phyloP scores from a whole-genome alignment of 2,113 vertebrate genomes.

The Nyctibius bracteatus region DNA sequence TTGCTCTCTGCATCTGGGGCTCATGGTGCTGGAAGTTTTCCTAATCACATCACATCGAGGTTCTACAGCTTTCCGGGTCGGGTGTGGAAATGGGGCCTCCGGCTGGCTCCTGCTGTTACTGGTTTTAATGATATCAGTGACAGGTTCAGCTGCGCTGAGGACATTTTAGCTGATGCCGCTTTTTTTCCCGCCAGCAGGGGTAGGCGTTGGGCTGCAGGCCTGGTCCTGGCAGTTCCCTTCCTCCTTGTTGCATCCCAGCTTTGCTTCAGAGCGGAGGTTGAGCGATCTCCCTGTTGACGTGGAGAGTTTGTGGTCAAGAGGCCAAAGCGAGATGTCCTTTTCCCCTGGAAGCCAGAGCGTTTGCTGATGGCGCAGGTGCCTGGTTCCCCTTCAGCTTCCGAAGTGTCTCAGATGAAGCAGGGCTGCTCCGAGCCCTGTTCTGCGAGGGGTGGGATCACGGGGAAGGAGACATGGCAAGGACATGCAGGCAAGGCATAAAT shows the following conservation, averaged over 20 bases:
- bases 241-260: background rate
- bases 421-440: background rate
- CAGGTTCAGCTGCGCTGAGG: background rate
- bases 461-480: background rate
- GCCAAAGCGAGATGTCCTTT: background rate
- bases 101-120: accelerated
- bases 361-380: accelerated
- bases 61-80: background rate
- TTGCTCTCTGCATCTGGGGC: background rate
- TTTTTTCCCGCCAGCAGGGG: constrained; percentile 56
- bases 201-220: constrained; percentile 45
- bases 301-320: background rate
- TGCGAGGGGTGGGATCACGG: background rate
- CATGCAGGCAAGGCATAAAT: background rate
- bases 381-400: background rate
- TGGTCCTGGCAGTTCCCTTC: background rate
- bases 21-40: background rate
- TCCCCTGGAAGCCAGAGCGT: background rate
- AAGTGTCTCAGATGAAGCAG: background rate
- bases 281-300: background rate
- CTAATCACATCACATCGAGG: background rate
- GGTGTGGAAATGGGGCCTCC: background rate
- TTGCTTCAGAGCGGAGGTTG: background rate
- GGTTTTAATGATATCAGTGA: background rate
- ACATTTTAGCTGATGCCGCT: background rate